Conservation (phyloP, 2,797 vertebrate species). For the Ctenosaura bakeri region DNA sequence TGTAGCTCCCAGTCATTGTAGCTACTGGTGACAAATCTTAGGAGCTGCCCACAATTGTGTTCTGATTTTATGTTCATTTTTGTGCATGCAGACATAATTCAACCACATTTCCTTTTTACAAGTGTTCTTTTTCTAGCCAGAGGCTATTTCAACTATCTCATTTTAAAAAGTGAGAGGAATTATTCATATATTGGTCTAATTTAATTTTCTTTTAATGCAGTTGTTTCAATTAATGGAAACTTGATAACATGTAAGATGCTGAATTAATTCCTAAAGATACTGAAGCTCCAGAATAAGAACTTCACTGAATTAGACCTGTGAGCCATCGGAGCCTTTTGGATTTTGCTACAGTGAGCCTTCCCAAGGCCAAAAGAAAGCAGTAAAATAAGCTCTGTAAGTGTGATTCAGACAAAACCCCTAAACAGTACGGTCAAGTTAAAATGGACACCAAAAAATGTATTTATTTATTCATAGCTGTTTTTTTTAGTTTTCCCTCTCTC, state of each 20-base stretch:
- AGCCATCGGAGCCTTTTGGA: neutral
- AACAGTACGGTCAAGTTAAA: too few species aligned
- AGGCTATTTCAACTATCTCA: neutral
- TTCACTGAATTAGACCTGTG: neutral
- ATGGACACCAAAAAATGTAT: neutral
- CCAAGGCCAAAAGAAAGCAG: neutral
- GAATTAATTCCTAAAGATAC: neutral
- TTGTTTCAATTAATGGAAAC: neutral
- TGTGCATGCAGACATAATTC: neutral
- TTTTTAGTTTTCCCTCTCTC: too few species aligned
- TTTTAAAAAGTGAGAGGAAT: neutral
- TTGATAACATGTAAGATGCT: neutral
- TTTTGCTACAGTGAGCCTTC: neutral
- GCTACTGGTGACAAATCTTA: too few species aligned
- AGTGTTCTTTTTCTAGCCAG: neutral
- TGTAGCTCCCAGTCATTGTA: too few species aligned
- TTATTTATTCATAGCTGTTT: too few species aligned
- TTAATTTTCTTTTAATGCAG: slow-evolving; percentile 11
- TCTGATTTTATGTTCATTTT: neutral
- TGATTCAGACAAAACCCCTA: neutral
- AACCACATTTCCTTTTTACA: neutral
- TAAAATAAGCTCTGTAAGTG: neutral
- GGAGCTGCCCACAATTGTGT: neutral
- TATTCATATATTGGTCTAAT: neutral
- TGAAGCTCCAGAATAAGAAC: neutral